Evolutionary conservation across 2,888 invertebrate species (phyloP).

Genomic region (Lampropteryx suffumata): DNA sequence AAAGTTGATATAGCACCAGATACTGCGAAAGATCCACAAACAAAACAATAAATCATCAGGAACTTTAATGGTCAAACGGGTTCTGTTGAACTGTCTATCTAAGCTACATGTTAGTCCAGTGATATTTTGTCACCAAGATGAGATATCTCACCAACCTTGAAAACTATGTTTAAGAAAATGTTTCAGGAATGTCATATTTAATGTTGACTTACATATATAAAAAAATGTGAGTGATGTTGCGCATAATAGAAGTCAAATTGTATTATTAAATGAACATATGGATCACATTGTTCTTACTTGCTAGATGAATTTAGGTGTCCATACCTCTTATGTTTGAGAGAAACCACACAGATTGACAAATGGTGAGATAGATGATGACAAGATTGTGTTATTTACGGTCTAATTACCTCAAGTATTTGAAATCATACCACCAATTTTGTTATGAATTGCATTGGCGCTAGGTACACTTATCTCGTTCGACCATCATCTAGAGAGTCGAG

Average conservation of each 20-base stretch:
- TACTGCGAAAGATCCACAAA: conserved; percentile 33
- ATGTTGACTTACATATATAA: too few relatives aligned
- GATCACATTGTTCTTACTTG: too few relatives aligned
- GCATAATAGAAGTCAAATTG: too few relatives aligned
- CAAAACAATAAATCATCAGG: conserved; percentile 45
- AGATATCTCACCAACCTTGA: too few relatives aligned
- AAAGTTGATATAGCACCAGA: conserved; percentile 2
- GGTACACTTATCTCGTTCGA: conserved; percentile 31
- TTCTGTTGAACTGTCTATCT: conserved; percentile 28
- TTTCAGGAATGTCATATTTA: too few relatives aligned
- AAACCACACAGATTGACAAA: too few relatives aligned
- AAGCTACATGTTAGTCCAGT: conserved; percentile 4
- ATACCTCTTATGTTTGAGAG: too few relatives aligned
- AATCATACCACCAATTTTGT: neutral
- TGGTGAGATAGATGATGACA: neutral
- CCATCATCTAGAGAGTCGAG: conserved; percentile 27
- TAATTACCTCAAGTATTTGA: neutral
- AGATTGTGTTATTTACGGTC: neutral
- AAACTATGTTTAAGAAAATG: too few relatives aligned
- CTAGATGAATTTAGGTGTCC: too few relatives aligned
- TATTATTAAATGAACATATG: too few relatives aligned
- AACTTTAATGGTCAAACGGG: conserved; percentile 36
- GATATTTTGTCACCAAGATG: neutral
- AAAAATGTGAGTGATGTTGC: too few relatives aligned
- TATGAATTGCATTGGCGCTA: conserved; percentile 18